Evolutionary conservation across 2,888 invertebrate species (phyloP).

Genomic region (Athetis lepigone): DNA sequence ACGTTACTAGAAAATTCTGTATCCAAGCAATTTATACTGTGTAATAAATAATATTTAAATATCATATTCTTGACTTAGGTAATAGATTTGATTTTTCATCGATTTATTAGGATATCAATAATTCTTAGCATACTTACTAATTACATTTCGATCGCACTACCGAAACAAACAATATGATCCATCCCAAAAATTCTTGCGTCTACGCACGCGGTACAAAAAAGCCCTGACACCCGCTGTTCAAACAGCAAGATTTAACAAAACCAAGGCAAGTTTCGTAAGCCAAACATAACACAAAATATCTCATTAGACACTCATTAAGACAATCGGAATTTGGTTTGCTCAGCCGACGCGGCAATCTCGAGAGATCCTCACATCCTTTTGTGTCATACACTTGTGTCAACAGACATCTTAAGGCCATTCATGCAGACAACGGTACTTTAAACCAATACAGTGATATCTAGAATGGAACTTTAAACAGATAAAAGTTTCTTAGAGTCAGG

Average conservation of each 20-base stretch:
- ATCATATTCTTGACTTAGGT: no score
- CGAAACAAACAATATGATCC: not conserved
- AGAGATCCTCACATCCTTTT: constrained; percentile 81
- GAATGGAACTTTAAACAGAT: constrained; percentile 40
- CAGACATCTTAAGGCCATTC: constrained; percentile 71
- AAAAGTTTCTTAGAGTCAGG: no score
- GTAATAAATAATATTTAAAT: not conserved
- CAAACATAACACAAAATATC: constrained; percentile 72
- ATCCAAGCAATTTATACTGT: constrained; percentile 4
- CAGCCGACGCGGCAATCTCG: constrained; percentile 80
- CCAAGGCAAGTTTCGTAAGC: constrained; percentile 67
- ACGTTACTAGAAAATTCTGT: constrained; percentile 50
- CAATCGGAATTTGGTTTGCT: constrained; percentile 81
- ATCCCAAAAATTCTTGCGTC: constrained; percentile 29
- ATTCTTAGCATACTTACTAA: constrained; percentile 18
- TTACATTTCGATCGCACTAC: constrained; percentile 24
- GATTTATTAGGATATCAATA: constrained; percentile 15
- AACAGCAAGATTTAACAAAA: constrained; percentile 59
- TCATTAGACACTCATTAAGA: constrained; percentile 81
- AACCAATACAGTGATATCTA: constrained; percentile 38
- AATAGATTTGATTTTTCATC: no score
- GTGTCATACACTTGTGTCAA: constrained; percentile 80
- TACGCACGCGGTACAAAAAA: constrained; percentile 28
- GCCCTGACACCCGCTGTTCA: constrained; percentile 41
- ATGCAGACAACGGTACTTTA: constrained; percentile 56